A percentile compares a stretch with the other conserved stretches of the same genome.
These are phyloP conservation scores for Cuculus canorus DNA, from an alignment of 2,797 vertebrate genomes.

Conservation along the genomic window DNA sequence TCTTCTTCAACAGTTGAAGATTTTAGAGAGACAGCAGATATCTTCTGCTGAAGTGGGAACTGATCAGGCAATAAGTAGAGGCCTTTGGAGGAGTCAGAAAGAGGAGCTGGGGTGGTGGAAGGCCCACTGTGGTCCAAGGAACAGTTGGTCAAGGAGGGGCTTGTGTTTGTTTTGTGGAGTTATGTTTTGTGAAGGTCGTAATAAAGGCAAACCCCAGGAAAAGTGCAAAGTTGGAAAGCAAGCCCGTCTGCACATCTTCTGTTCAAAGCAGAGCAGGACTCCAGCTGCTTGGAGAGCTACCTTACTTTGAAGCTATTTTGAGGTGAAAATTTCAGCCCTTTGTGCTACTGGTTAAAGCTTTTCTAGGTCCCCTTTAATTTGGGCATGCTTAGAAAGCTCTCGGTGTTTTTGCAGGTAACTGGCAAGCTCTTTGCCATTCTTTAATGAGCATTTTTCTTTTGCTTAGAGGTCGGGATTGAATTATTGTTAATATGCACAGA, in stretches of 20 bases:
- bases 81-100: not conserved
- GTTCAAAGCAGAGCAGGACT: conserved; percentile 7
- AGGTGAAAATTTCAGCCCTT: conserved; percentile 39
- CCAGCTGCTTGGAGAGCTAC: not conserved
- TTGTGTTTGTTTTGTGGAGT: not conserved
- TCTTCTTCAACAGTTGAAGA: not conserved
- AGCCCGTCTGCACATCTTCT: not conserved
- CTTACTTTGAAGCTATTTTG: conserved; percentile 23
- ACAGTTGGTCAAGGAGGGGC: not conserved
- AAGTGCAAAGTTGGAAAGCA: not conserved
- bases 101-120: not conserved
- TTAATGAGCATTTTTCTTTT: not conserved
- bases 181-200: not conserved
- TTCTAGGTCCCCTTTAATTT: conserved; percentile 42
- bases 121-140: fast-evolving
- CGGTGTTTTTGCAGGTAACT: not conserved
- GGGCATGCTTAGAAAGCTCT: not conserved
- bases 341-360: not conserved
- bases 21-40: not conserved
- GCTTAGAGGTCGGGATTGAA: not conserved
- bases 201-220: not conserved
- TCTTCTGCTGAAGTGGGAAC: not conserved
- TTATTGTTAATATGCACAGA: not conserved
- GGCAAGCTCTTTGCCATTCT: not conserved
- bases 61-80: not conserved